These are phyloP conservation scores for Haplotaxodon microlepis DNA, from an alignment of 2,113 vertebrate species.

Conservation along the genomic window DNA sequence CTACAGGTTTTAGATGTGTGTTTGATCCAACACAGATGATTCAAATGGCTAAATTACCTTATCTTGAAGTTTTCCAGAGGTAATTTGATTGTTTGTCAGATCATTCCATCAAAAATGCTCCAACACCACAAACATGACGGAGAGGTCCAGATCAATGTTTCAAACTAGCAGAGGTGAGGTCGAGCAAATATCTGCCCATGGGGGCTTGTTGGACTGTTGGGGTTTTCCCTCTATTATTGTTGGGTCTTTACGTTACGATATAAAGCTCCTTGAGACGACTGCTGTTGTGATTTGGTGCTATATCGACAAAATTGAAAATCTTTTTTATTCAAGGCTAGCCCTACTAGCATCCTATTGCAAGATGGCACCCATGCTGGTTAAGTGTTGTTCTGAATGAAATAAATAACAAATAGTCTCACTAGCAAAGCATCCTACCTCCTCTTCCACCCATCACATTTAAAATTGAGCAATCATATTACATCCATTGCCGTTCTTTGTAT, in stretches of 20 bases:
- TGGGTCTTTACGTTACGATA: background rate
- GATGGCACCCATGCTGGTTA: background rate
- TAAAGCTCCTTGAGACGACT: background rate
- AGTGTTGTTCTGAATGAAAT: background rate
- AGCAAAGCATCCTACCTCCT: background rate
- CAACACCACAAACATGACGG: background rate
- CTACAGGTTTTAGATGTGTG: background rate
- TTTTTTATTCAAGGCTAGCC: background rate
- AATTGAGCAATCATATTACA: background rate
- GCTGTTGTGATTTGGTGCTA: background rate
- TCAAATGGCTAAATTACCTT: background rate
- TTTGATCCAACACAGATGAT: background rate
- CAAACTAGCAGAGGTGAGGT: background rate
- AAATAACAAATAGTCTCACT: background rate
- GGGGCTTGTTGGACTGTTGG: background rate
- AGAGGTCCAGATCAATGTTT: background rate
- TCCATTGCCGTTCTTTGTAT: background rate
- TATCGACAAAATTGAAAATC: background rate
- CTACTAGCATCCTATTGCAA: background rate
- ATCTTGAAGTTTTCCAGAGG: background rate
- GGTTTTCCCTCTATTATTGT: background rate
- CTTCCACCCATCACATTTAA: background rate
- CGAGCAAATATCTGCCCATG: background rate
- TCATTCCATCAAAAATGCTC: background rate
- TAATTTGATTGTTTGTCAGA: background rate